These are phyloP conservation scores for Puffinus mauretanicus DNA, from an alignment of 2,113 vertebrate species.

Conservation along the genomic window DNA sequence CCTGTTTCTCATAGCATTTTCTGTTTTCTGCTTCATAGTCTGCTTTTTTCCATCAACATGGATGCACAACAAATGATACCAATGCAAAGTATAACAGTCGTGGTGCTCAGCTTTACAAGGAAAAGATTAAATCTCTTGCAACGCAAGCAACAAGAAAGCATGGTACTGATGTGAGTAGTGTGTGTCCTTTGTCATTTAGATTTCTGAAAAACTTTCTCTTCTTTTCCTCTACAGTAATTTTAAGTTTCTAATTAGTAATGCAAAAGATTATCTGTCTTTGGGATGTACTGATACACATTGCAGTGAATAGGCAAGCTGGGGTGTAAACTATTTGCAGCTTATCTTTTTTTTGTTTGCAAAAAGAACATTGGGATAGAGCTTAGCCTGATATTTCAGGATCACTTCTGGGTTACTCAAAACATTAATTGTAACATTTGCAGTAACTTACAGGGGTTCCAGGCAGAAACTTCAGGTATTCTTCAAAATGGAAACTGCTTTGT, in stretches of 20 bases:
- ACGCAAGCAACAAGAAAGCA: constrained; percentile 84
- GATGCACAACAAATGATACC: constrained; percentile 81
- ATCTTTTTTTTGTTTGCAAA: background rate
- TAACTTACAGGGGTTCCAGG: background rate
- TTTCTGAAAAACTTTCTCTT: background rate
- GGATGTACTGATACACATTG: background rate
- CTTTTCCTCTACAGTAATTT: background rate
- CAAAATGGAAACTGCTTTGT: background rate
- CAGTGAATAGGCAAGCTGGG: background rate
- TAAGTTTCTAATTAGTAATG: background rate
- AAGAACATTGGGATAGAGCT: background rate
- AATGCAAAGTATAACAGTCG: constrained; percentile 93
- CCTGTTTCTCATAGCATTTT: background rate
- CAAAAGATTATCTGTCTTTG: background rate
- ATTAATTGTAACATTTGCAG: background rate
- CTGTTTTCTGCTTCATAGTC: constrained; percentile 67
- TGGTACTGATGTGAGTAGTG: constrained; percentile 85
- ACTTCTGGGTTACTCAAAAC: background rate
- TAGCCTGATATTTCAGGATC: background rate
- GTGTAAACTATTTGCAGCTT: background rate
- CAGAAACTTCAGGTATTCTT: background rate
- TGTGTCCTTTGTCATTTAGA: background rate
- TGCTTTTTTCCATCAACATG: constrained; percentile 89
- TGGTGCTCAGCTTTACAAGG: constrained; percentile 85
- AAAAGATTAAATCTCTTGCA: constrained; percentile 85